Evolutionary conservation across 2,797 vertebrate genomes (phyloP).

Genomic region (Prionace glauca): DNA sequence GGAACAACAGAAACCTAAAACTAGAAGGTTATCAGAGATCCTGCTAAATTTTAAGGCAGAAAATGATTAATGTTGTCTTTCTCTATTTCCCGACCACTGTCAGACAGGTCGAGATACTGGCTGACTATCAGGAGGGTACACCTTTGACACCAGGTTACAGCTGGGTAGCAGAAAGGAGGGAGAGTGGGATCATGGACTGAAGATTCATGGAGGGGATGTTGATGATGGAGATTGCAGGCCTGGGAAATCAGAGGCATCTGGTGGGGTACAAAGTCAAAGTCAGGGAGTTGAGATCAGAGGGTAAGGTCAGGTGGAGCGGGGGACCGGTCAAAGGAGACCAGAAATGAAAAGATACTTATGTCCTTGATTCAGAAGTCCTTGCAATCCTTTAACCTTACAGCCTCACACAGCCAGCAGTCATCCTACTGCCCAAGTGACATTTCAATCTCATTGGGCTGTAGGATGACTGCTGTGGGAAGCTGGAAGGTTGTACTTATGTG

Average conservation of each 20-base stretch:
- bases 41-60: background rate
- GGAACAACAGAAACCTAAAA: background rate
- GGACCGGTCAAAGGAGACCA: background rate
- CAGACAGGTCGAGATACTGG: background rate
- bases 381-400: too few species aligned
- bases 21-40: background rate
- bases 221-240: background rate
- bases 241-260: background rate
- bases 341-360: background rate
- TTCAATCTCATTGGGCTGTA: too few species aligned
- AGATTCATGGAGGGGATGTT: background rate
- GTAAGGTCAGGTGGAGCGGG: background rate
- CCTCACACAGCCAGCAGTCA: slow-evolving; percentile 46
- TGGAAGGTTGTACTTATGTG: too few species aligned
- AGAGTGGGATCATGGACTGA: background rate
- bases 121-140: background rate
- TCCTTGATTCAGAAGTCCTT: too few species aligned
- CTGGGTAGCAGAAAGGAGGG: background rate
- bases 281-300: background rate
- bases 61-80: background rate
- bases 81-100: background rate
- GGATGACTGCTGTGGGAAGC: too few species aligned
- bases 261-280: background rate
- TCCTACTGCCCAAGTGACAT: background rate
- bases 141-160: background rate